Evolutionary conservation across 2,888 invertebrate species (phyloP).

Genomic region (Bedellia somnulentella): DNA sequence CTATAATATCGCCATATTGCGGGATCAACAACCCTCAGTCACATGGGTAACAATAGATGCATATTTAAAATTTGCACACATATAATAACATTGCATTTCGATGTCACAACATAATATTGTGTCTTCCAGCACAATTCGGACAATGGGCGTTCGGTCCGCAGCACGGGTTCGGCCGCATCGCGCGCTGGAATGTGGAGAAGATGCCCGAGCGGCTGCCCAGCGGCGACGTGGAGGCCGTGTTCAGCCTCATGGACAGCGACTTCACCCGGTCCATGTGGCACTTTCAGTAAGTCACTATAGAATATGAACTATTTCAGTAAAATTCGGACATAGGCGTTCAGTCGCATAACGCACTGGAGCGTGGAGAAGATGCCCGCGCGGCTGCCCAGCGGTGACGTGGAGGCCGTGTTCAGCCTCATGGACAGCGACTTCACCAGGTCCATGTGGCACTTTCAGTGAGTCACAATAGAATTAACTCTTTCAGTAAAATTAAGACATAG

Average conservation of each 20-base stretch:
- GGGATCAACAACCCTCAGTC: too few species aligned
- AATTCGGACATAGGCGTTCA: too few species aligned
- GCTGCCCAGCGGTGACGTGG: conserved; percentile 87
- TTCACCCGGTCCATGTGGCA: conserved; percentile 94
- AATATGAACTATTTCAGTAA: too few species aligned
- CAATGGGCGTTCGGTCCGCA: conserved; percentile 94
- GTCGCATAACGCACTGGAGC: conserved; percentile 89
- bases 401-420: conserved; percentile 88
- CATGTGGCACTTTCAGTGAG: conserved; percentile 92
- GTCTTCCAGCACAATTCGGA: conserved; percentile 87
- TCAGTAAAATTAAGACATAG: too few species aligned
- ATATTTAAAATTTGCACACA: too few species aligned
- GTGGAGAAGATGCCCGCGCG: conserved; percentile 87
- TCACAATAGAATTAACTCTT: too few species aligned
- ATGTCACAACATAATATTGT: too few species aligned
- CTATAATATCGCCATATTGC: too few species aligned
- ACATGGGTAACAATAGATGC: too few species aligned
- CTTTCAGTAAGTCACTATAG: conserved; percentile 80
- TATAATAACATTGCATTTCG: too few species aligned
- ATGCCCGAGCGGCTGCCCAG: conserved; percentile 85
- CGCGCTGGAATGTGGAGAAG: conserved; percentile 89
- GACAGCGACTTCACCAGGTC: conserved; percentile 90
- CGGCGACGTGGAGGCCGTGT: conserved; percentile 90
- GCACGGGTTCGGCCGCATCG: conserved; percentile 93
- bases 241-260: conserved; percentile 90